phyloP scores from a whole-genome alignment of 2,113 vertebrate genomes.

The Paratilapia polleni region DNA sequence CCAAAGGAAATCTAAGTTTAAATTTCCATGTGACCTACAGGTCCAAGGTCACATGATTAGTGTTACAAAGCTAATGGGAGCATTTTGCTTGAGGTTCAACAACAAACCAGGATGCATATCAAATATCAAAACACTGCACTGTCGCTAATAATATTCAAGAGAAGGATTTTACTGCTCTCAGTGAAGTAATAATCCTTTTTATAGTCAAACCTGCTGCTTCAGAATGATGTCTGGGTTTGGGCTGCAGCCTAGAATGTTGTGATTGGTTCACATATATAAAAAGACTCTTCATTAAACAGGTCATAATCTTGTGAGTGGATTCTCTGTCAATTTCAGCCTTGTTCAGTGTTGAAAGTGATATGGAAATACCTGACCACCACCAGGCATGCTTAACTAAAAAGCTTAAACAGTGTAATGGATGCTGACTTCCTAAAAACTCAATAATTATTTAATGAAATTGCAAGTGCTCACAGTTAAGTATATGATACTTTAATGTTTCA shows the following conservation, averaged over 20 bases:
- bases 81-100: not conserved
- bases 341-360: not conserved
- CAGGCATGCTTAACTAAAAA: no score
- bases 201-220: no score
- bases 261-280: no score
- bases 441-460: not conserved
- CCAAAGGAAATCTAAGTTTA: not conserved
- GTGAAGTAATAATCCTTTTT: no score
- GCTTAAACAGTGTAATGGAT: no score
- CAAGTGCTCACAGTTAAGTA: not conserved
- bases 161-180: no score
- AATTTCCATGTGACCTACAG: not conserved
- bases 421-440: not conserved
- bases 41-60: not conserved
- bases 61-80: not conserved
- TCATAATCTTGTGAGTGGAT: no score
- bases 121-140: not conserved
- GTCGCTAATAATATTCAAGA: not conserved
- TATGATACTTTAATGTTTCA: not conserved
- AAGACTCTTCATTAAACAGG: no score
- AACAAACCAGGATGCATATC: not conserved
- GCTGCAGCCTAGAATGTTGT: no score
- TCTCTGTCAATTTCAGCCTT: not conserved
- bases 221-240: no score
- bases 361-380: not conserved